Conservation (phyloP, 1,140 invertebrate genomes). For the Eurosta solidaginis region DNA sequence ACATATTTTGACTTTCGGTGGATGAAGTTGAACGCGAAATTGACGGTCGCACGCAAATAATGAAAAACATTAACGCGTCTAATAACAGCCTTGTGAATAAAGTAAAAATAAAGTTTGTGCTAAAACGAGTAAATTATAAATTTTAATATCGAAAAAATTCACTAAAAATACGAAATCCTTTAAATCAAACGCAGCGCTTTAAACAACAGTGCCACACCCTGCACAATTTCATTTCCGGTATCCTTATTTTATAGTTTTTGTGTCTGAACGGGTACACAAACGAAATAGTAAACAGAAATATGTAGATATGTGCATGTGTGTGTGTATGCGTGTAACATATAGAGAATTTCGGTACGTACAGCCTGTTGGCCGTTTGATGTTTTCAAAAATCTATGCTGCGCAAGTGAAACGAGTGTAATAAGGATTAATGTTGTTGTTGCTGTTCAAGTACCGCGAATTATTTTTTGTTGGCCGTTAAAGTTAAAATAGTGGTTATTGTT, state of each 20-base stretch:
- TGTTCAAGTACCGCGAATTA: background rate
- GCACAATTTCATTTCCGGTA: background rate
- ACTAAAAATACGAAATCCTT: background rate
- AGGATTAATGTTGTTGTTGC: background rate
- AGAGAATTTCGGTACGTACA: background rate
- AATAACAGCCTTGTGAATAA: background rate
- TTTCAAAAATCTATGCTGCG: background rate
- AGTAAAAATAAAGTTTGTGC: background rate
- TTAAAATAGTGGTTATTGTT: background rate
- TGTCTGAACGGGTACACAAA: background rate
- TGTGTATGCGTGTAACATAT: background rate
- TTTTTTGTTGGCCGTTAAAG: constrained; percentile 7
- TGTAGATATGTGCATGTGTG: background rate
- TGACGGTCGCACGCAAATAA: background rate
- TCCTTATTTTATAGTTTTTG: background rate
- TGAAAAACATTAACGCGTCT: background rate
- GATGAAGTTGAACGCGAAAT: constrained; percentile 6
- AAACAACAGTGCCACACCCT: constrained; percentile 16
- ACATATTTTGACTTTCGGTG: constrained; percentile 25
- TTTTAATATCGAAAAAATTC: background rate
- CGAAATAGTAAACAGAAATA: background rate
- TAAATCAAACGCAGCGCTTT: background rate
- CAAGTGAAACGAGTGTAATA: background rate
- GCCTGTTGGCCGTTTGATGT: background rate
- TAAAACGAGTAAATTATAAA: background rate